These are phyloP conservation scores for Sebastes iracundus DNA, from an alignment of 2,797 vertebrate genomes.

Conservation along the genomic window DNA sequence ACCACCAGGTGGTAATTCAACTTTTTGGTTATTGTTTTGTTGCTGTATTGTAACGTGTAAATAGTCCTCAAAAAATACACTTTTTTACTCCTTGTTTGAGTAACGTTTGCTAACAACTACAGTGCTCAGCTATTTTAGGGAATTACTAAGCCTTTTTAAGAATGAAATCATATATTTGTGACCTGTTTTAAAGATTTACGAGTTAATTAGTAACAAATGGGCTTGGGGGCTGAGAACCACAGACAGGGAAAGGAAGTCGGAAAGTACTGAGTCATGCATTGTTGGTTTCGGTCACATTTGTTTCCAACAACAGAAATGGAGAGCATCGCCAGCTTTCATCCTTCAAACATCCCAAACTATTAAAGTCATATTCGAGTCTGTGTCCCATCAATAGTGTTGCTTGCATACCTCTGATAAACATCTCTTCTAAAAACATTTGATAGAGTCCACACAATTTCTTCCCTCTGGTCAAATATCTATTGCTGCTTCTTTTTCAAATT, in stretches of 20 bases:
- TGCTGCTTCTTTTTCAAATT: neutral
- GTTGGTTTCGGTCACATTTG: neutral
- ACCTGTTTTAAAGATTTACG: neutral
- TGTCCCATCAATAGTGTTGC: neutral
- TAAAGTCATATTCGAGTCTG: neutral
- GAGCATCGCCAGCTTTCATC: neutral
- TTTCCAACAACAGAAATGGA: neutral
- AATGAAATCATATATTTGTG: neutral
- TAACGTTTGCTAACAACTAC: neutral
- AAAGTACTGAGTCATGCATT: neutral
- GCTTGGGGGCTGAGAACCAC: neutral
- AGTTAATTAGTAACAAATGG: neutral
- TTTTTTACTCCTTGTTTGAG: neutral
- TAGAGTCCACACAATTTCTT: neutral
- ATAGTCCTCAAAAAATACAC: neutral
- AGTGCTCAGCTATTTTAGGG: neutral
- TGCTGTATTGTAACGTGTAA: neutral
- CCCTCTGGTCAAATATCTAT: conserved; percentile 8
- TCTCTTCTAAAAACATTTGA: neutral
- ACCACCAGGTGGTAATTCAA: no score
- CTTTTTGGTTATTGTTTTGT: neutral
- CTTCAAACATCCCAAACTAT: neutral
- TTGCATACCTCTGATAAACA: neutral
- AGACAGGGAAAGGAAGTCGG: neutral
- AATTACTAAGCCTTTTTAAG: neutral